These are phyloP conservation scores for Phoronis australis DNA, from an alignment of 2,888 invertebrate species.

Conservation along the genomic window DNA sequence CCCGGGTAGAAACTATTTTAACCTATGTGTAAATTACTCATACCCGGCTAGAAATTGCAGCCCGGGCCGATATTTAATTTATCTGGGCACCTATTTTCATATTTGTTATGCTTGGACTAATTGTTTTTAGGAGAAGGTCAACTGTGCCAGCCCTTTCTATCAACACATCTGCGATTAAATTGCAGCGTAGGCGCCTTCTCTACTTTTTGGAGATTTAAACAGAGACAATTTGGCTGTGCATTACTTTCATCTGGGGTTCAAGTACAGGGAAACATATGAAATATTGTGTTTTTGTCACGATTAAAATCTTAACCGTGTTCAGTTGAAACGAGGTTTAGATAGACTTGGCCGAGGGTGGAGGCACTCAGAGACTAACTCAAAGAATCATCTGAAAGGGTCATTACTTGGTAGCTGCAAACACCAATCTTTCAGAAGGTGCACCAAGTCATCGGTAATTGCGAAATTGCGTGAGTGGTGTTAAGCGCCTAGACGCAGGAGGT, in stretches of 20 bases:
- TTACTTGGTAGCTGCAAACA: neutral
- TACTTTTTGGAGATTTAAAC: no score
- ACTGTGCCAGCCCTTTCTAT: no score
- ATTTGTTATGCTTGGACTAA: no score
- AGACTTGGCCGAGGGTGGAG: neutral
- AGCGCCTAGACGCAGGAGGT: no score
- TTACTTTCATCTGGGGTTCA: neutral
- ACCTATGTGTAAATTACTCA: no score
- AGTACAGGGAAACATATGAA: neutral
- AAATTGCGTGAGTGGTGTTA: neutral
- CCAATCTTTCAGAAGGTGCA: neutral
- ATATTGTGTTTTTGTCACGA: neutral
- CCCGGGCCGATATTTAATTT: no score
- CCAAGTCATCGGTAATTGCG: neutral
- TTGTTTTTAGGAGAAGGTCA: no score
- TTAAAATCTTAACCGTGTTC: neutral
- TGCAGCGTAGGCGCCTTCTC: no score
- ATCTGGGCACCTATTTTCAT: no score
- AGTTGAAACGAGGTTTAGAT: neutral
- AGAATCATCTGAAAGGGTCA: neutral
- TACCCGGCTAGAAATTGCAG: no score
- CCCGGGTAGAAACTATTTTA: no score
- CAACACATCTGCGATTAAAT: no score
- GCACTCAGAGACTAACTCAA: neutral
- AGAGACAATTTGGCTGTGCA: neutral